Evolutionary conservation across 2,888 invertebrate species (phyloP), one percentile per base, ranked within the genome.

Genomic region (Eustalomyia histrio): DNA sequence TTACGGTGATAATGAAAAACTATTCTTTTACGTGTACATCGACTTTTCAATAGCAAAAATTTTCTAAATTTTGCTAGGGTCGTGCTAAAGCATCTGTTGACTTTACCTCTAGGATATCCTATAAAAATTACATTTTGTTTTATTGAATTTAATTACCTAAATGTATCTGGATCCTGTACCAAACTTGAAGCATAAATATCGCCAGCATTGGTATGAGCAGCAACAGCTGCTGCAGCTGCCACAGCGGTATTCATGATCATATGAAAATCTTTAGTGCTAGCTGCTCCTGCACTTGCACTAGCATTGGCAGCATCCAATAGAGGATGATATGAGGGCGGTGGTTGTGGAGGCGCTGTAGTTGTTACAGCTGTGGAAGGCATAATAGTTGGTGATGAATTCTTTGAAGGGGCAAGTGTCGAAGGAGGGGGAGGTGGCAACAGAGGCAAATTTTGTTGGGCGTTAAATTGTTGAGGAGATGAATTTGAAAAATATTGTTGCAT

Each of bases 141-240:
- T 29, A 29, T 29, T 6, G 7, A 7, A 6, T 6, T 29, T 29
- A 6, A 86, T 86, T 86, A 90, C 91, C 91, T 88, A 83, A 91
- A 91, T 64, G 90, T 88, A 84, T 91, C 91, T n/a, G 89, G 89
- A 86, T 91, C 90, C 78, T 89, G 89, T 9, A 43, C 16, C 29
- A 81, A 52, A 8, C 71, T 63, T 2, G 71, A 52, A 4, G 76
- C 67, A 75, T 75, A 79, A 0, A 75, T 64, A 73, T 76, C 72
- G 29, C 79, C 79, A 9, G 81, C 82, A 61, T 83, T 79, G 14
- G 86, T 86, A 4, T 88, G 88, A 39, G 88, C 89, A 14, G 87
- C 87, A 8, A 88, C 89, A 33, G 87, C 89, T 5, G 89, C 89
- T 4, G 89, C 89, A 0, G 88, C 89, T 2, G 88, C 89, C 33